Conservation (phyloP, 2,797 vertebrate species). For the Bufotes viridis region DNA sequence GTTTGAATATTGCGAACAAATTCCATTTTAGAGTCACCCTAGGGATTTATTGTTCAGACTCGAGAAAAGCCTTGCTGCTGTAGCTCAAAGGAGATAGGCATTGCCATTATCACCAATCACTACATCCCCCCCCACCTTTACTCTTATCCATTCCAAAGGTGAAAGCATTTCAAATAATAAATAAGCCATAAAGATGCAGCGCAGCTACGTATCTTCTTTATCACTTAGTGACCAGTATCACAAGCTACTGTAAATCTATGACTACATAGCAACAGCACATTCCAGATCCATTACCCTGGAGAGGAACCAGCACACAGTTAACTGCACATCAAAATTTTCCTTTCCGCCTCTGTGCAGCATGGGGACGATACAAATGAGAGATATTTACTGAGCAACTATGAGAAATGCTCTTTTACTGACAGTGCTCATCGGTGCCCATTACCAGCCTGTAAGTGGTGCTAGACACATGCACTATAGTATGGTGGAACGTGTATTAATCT, state of each 20-base stretch:
- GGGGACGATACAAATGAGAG: neutral
- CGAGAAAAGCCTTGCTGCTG: constrained; percentile 33
- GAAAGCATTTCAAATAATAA: constrained; percentile 45
- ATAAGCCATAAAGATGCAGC: constrained; percentile 1
- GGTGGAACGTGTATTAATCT: neutral
- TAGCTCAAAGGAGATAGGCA: constrained; percentile 18
- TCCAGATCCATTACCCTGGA: constrained; percentile 43
- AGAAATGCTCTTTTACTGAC: neutral
- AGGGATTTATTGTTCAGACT: constrained; percentile 55
- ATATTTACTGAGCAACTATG: neutral
- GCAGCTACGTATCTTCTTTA: constrained; percentile 1
- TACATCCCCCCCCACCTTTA: neutral
- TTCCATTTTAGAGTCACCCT: constrained; percentile 44
- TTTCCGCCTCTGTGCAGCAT: neutral
- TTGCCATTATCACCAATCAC: constrained; percentile 44
- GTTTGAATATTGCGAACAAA: constrained; percentile 54
- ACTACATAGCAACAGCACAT: constrained; percentile 50
- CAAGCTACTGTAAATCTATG: constrained; percentile 35
- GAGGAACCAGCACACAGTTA: constrained; percentile 39
- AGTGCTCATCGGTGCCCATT: neutral
- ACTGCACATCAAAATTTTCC: constrained; percentile 32
- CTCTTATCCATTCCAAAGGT: constrained; percentile 11
- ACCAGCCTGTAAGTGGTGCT: neutral
- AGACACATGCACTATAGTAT: neutral
- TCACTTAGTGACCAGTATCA: constrained; percentile 35